Base-by-base conservation (phyloP, 2,888 invertebrate genomes). In the Myopa testacea region DNA sequence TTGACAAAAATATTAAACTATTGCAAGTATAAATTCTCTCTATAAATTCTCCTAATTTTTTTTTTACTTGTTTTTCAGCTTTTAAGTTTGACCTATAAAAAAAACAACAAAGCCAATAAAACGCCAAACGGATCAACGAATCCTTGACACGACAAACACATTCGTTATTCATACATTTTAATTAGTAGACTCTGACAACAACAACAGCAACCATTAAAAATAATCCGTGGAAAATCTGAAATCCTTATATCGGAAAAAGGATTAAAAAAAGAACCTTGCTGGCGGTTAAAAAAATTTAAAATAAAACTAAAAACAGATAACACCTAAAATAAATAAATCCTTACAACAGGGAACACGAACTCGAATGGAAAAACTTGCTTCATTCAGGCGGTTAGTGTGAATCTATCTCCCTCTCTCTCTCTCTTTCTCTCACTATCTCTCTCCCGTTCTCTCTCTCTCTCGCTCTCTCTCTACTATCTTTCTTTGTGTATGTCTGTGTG, bases 91-190 rank as follows among this genome's bases (percentile, higher is more conserved):
- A 8, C 6, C 62, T 8, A 26, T 62, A 10, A 19, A 8, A 62
- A 62, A 62, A 7, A 62, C 7, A 62, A 6, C 4, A 7, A 34
- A 62, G 4, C 16, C 62, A 26, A n/a, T 12, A 60, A 60, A 60
- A 19, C 1, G 12, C 10, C 16, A 14, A 60, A 19, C 19, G n/a
- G n/a, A n/a, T n/a, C 19, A 34, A 62, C 4, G 62, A 26, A 19
- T 26, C 26, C 26, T 0, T 62, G n/a, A 26, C 19, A n/a, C 4
- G 62, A 62, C 26, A 12, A 19, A 62, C 62, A 26, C 10, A 26
- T 62, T 62, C 62, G 26, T 62, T 62, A 26, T 19, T 19, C 26
- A 26, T 37, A 65, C 38, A 65, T 65, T 65, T 65, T 38, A 65
- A 65, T 65, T 65, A 65, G 12, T 14, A 65, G 3, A 16, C 62